phyloP scores from a whole-genome alignment of 2,888 invertebrate genomes.

The Aphidius colemani region DNA sequence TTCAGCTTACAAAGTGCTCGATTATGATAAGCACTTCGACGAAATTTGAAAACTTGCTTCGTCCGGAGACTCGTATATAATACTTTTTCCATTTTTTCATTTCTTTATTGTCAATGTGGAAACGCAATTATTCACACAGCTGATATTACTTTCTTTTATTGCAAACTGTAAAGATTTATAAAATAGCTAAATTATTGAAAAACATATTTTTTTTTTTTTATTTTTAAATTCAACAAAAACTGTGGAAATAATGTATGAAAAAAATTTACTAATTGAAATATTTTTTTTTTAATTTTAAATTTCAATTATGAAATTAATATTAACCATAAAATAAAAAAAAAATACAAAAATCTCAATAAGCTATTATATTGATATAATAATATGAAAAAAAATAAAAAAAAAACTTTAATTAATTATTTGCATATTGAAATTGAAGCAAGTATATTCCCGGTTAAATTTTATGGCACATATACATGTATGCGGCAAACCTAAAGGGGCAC shows the following conservation, averaged over 20 bases:
- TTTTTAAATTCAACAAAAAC: too few species aligned
- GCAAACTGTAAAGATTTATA: too few species aligned
- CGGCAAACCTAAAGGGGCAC: conserved; percentile 33
- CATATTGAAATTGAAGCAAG: neutral
- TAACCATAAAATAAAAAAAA: too few species aligned
- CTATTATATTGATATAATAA: neutral
- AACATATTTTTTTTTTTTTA: too few species aligned
- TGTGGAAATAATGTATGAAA: too few species aligned
- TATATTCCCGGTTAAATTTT: conserved; percentile 21
- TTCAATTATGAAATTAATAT: neutral
- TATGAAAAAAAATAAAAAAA: neutral
- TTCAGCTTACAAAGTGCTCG: conserved; percentile 36
- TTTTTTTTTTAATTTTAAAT: conserved; percentile 1
- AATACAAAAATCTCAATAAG: neutral
- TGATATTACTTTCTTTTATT: too few species aligned
- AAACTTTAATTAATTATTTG: neutral
- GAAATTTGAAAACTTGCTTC: conserved; percentile 20
- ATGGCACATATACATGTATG: neutral
- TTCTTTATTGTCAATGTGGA: too few species aligned
- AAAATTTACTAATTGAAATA: neutral
- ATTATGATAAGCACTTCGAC: conserved; percentile 37
- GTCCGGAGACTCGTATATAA: too few species aligned
- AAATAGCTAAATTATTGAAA: too few species aligned
- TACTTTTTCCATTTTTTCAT: neutral
- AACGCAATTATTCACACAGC: too few species aligned